Percentiles rank a stretch among this genome's conserved stretches.
Evolutionary conservation across 1,140 invertebrate genomes (phyloP).

Genomic region (Venturia canescens): DNA sequence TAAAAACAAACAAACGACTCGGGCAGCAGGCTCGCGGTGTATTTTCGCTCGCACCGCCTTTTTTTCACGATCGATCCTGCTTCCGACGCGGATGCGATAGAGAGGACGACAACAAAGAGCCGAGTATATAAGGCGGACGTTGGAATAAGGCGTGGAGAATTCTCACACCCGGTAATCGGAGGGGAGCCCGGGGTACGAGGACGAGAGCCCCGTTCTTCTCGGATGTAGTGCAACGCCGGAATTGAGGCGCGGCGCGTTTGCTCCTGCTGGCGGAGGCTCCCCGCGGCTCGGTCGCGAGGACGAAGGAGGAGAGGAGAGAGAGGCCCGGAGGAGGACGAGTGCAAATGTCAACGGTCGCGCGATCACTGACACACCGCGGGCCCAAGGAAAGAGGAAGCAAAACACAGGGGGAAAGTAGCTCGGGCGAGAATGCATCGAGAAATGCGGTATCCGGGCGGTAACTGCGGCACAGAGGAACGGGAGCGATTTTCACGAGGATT

Average conservation of each 20-base stretch:
- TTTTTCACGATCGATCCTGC: background rate
- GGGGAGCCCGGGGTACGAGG: slow-evolving; percentile 10
- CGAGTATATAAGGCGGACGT: background rate
- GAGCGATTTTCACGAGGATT: background rate
- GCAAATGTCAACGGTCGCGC: slow-evolving; percentile 43
- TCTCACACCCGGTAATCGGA: slow-evolving; percentile 15
- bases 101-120: background rate
- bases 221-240: slow-evolving; percentile 20
- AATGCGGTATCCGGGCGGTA: slow-evolving; percentile 33
- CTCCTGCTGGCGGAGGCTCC: background rate
- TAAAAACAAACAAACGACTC: too few relatives aligned
- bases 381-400: slow-evolving; percentile 10
- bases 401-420: background rate
- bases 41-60: background rate
- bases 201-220: slow-evolving; percentile 17
- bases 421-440: background rate
- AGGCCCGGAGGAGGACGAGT: slow-evolving; percentile 15
- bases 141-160: background rate
- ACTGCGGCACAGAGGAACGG: background rate
- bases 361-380: slow-evolving; percentile 36
- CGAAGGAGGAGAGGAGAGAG: slow-evolving; percentile 20
- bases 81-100: background rate
- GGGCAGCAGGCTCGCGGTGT: too few relatives aligned
- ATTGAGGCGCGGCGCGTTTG: slow-evolving; percentile 28
- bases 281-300: background rate